Conservation (phyloP, 2,797 vertebrate species). For the Myotis daubentonii region DNA sequence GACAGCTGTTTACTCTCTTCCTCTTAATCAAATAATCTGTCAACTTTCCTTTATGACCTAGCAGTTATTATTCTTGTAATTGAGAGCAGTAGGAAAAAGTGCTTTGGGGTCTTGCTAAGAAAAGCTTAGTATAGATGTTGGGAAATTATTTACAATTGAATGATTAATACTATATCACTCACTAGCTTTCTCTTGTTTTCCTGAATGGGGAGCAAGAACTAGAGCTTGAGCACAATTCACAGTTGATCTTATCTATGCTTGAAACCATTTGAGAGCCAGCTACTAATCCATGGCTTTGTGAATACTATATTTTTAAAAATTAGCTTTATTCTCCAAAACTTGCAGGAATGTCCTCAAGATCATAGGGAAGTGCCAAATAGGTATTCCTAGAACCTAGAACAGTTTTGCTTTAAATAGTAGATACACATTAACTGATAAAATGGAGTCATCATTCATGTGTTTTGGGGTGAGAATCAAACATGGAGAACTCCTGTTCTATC, state of each 20-base stretch:
- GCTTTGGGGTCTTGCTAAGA: background rate
- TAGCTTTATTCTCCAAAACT: background rate
- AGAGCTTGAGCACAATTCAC: background rate
- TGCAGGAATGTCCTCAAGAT: background rate
- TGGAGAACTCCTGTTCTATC: background rate
- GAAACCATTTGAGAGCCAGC: background rate
- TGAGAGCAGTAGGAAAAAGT: background rate
- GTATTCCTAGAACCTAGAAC: background rate
- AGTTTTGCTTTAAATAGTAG: background rate
- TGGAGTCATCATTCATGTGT: background rate
- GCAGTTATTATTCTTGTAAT: background rate
- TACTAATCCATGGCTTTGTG: background rate
- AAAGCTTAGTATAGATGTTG: background rate
- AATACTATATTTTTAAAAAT: slow-evolving; percentile 6
- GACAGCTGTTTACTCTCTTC: background rate
- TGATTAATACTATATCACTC: background rate
- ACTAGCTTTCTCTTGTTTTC: background rate
- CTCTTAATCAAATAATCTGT: background rate
- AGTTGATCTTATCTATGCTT: background rate
- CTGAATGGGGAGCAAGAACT: background rate
- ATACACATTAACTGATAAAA: background rate
- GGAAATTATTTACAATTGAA: background rate
- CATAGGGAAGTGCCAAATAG: background rate
- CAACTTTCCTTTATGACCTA: background rate
- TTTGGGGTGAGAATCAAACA: background rate